phyloP scores from a whole-genome alignment of 2,888 invertebrate genomes.

The Drosophila conformis region DNA sequence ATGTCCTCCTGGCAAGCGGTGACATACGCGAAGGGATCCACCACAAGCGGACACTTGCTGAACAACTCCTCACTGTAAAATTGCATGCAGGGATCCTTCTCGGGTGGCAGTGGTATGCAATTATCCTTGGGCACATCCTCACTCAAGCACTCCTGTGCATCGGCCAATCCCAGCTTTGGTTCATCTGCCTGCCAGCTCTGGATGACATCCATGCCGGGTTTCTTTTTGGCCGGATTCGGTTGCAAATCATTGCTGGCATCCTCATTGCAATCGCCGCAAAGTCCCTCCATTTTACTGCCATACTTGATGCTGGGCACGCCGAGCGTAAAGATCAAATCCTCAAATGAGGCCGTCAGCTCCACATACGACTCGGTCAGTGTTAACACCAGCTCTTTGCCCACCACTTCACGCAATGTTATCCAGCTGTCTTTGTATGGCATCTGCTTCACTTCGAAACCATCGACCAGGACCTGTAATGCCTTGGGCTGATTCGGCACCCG shows the following conservation, averaged over 20 bases:
- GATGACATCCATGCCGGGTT: conserved; percentile 84
- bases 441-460: conserved; percentile 81
- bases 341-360: conserved; percentile 86
- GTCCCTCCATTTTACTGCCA: conserved; percentile 90
- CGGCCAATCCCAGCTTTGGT: conserved; percentile 84
- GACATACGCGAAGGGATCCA: conserved; percentile 89
- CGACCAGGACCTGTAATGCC: conserved; percentile 78
- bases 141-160: conserved; percentile 86
- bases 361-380: conserved; percentile 89
- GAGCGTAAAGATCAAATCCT: conserved; percentile 86
- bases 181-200: conserved; percentile 87
- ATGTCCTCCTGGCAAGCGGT: conserved; percentile 89
- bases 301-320: conserved; percentile 91
- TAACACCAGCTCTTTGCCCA: conserved; percentile 88
- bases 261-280: conserved; percentile 92
- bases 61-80: conserved; percentile 87
- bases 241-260: conserved; percentile 87
- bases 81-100: conserved; percentile 89
- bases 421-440: conserved; percentile 87
- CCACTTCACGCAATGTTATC: conserved; percentile 87
- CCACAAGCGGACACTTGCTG: conserved; percentile 90
- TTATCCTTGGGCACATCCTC: conserved; percentile 85
- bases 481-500: conserved; percentile 83
- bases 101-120: conserved; percentile 87
- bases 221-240: conserved; percentile 85